A percentile compares a stretch with the other conserved stretches of the same genome.
phyloP scores from a whole-genome alignment of 2,113 vertebrate genomes.

The Scortum barcoo region DNA sequence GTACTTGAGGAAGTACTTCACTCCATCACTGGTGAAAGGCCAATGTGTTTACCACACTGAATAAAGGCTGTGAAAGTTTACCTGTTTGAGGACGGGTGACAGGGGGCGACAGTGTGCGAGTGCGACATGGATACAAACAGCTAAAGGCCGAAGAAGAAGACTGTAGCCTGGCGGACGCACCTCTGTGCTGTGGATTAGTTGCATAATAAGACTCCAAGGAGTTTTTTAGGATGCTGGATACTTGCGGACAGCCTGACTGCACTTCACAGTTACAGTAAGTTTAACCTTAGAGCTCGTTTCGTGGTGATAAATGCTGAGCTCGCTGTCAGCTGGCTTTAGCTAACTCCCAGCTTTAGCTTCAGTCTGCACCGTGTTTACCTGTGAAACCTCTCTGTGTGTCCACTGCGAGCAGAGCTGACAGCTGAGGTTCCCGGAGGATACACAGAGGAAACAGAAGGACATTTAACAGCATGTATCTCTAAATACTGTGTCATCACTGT shows the following conservation, averaged over 20 bases:
- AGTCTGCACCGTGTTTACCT: neutral
- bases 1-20: too few species aligned
- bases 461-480: neutral
- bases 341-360: too few species aligned
- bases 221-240: neutral
- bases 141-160: neutral
- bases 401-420: neutral
- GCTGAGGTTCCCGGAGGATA: neutral
- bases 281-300: too few species aligned
- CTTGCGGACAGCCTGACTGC: neutral
- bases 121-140: too few species aligned
- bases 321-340: neutral
- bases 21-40: too few species aligned
- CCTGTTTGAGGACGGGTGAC: neutral
- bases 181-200: neutral
- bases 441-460: neutral
- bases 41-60: too few species aligned
- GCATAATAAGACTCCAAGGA: neutral
- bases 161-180: rapidly evolving
- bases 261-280: neutral
- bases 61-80: too few species aligned
- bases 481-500: too few species aligned
- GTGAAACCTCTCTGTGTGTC: neutral
- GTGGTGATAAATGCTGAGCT: neutral
- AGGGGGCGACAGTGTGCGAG: neutral